phyloP scores from a whole-genome alignment of 2,888 invertebrate genomes.

The Drosophila fulvimacula region DNA sequence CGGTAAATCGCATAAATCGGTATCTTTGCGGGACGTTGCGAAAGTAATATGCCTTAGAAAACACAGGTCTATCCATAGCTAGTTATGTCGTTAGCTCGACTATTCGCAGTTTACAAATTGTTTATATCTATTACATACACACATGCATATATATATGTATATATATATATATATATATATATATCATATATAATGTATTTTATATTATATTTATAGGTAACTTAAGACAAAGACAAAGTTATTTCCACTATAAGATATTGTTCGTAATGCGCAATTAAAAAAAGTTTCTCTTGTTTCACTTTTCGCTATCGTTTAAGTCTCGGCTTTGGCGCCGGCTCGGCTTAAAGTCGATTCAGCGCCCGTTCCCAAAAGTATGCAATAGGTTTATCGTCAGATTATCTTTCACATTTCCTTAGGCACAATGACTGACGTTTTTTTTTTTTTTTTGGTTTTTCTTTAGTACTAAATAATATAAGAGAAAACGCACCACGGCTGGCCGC shows the following conservation, averaged over 20 bases:
- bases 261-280: constrained; percentile 3
- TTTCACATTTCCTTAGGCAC: constrained; percentile 62
- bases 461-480: constrained; percentile 8
- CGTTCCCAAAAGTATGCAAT: constrained; percentile 36
- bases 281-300: constrained; percentile 10
- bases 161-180: neutral
- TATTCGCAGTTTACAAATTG: constrained; percentile 49
- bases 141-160: constrained; percentile 32
- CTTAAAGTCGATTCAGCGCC: constrained; percentile 48
- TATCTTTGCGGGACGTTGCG: neutral
- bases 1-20: neutral
- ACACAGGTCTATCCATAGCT: constrained; percentile 50
- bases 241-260: neutral
- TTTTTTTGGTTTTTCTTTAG: constrained; percentile 5
- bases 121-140: constrained; percentile 61
- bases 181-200: constrained; percentile 14
- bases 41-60: constrained; percentile 2
- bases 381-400: constrained; percentile 65
- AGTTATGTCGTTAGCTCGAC: constrained; percentile 39
- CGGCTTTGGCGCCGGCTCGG: constrained; percentile 34
- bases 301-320: constrained; percentile 36
- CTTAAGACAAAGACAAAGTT: constrained; percentile 4
- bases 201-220: constrained; percentile 10
- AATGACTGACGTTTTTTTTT: constrained; percentile 64
- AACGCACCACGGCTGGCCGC: constrained; percentile 17